Conservation (phyloP, 2,797 vertebrate species). For the Galagoides demidoff region DNA sequence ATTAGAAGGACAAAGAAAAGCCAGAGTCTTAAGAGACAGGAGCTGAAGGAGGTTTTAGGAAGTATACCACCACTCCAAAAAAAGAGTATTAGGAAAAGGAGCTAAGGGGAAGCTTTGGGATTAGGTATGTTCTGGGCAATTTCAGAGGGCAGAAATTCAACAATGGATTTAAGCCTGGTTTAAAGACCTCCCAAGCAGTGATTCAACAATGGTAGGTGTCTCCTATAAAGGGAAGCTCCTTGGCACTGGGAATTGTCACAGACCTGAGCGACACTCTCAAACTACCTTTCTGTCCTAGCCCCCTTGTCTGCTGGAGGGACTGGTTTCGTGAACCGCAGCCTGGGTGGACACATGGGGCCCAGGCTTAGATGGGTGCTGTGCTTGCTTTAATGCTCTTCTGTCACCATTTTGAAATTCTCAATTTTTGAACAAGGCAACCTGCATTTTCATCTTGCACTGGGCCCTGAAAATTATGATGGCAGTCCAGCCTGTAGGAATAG, state of each 20-base stretch:
- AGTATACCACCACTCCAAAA: background rate
- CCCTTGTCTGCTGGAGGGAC: background rate
- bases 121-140: background rate
- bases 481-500: background rate
- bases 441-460: background rate
- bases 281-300: background rate
- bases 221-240: background rate
- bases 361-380: background rate
- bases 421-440: background rate
- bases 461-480: background rate
- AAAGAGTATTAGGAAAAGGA: background rate
- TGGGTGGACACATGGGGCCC: background rate
- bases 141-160: background rate
- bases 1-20: background rate
- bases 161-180: background rate
- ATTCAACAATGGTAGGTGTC: background rate
- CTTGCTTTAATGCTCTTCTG: background rate
- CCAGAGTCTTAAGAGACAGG: background rate
- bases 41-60: background rate
- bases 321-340: accelerated
- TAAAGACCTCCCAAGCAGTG: background rate
- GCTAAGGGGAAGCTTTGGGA: background rate
- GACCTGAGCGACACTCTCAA: no score
- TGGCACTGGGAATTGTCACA: background rate
- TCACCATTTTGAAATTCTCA: background rate